Evolutionary conservation across 2,888 invertebrate species (phyloP), one percentile per base, ranked within the genome.

Genomic region (Halocaridina rubra): DNA sequence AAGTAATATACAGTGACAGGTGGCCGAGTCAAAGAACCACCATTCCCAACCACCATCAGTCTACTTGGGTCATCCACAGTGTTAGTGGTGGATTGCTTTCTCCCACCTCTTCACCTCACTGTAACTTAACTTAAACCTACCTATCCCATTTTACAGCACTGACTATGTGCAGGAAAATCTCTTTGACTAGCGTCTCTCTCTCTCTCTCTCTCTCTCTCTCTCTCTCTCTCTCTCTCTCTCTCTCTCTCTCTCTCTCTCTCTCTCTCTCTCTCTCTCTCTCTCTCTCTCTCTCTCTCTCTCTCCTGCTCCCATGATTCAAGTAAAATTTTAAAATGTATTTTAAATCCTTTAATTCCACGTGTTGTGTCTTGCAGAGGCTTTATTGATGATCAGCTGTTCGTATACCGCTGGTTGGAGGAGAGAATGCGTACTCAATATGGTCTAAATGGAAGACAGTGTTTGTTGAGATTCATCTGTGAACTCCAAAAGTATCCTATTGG

Each of bases 381-480:
- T 64, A 64, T 16, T 7, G 75, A 81, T 30, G 81, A 81, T 32
- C 81, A 81, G n/a, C 16, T 30, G 22, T 22, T 33, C 46, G 64
- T 81, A 39, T 81, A 81, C 67, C 74, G 46, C 3, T 75, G 59
- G 13, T n/a, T 81, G 75, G 75, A 81, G 29, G 27, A 27, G 7
- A 75, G 22, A 22, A n/a, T 81, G 16, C 27, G n/a, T n/a, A 46
- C 4, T 7, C 46, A 32, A 3, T 81, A 75, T 32, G 81, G 81
- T 7, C 39, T 75, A 10, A 75, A 81, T 13, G 81, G 81, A n/a
- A 32, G 24, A 61, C 29, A 27, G 16, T 81, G 81, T 24, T 19
- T 81, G 3, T 64, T 61, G 19, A 30, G 81, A 30, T 81, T 81
- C 19, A 81, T 81, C 13, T 81, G 81, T 39, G 81, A 81, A 4